Percentiles rank a stretch among this genome's conserved stretches.
These are phyloP conservation scores for Neosilurus mollespiculum DNA, from an alignment of 2,797 vertebrate species.

Conservation along the genomic window DNA sequence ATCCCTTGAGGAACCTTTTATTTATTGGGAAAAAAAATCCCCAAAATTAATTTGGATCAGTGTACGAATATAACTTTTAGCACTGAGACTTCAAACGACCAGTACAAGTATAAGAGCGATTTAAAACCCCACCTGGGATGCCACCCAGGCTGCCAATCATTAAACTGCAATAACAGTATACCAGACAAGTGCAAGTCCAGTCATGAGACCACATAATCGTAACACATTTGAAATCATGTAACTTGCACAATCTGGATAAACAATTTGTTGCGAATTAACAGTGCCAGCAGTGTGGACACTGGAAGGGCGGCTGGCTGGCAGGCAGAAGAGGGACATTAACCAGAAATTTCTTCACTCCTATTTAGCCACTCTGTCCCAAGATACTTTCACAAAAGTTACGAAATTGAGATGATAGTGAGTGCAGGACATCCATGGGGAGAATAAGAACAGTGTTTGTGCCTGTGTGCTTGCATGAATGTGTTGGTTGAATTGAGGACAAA, in stretches of 20 bases:
- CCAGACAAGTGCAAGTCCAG: conserved; percentile 31
- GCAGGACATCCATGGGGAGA: conserved; percentile 25
- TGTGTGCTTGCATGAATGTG: conserved; percentile 12
- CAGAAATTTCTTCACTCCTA: conserved; percentile 50
- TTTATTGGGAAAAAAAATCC: no score
- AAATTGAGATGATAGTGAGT: conserved; percentile 41
- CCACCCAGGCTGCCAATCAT: neutral
- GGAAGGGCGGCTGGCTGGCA: conserved; percentile 41
- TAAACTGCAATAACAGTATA: neutral
- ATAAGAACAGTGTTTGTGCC: conserved; percentile 20
- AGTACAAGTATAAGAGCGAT: neutral
- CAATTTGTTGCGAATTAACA: conserved; percentile 23
- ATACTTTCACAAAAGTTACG: conserved; percentile 36
- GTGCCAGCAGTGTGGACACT: conserved; percentile 49
- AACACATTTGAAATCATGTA: conserved; percentile 39
- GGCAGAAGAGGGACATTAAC: conserved; percentile 34
- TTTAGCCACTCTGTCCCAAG: conserved; percentile 53
- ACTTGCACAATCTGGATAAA: conserved; percentile 59
- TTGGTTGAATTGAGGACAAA: conserved; percentile 39
- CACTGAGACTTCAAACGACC: neutral
- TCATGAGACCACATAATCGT: conserved; percentile 26
- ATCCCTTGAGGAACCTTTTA: neutral
- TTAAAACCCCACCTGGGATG: neutral
- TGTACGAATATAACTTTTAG: neutral
- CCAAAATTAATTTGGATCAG: neutral